phyloP scores from a whole-genome alignment of 2,888 invertebrate genomes.

The Apotomis capreana region DNA sequence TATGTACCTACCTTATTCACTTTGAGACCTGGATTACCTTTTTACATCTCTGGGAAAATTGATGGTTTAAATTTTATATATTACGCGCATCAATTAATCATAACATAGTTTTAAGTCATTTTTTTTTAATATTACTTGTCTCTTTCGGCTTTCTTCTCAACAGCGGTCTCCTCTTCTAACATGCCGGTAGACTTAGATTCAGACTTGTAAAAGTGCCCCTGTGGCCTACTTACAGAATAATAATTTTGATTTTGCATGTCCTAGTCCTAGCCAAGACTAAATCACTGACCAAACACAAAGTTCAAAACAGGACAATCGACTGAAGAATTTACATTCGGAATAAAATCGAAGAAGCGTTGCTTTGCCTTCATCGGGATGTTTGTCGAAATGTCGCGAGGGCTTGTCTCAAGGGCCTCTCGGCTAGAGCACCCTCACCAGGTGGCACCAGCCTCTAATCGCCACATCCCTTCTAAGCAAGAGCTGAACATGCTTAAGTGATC shows the following conservation, averaged over 20 bases:
- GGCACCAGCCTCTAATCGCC: slow-evolving; percentile 75
- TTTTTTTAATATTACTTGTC: too few relatives aligned
- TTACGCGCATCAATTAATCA: too few relatives aligned
- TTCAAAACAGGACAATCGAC: neutral
- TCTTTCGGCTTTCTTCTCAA: too few relatives aligned
- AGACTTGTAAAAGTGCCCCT: neutral
- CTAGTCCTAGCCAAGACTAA: neutral
- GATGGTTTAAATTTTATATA: too few relatives aligned
- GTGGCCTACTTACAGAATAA: too few relatives aligned
- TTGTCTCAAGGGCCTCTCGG: slow-evolving; percentile 72
- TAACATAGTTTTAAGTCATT: too few relatives aligned
- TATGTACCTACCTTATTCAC: too few relatives aligned
- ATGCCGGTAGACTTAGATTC: neutral
- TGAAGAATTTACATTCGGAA: neutral
- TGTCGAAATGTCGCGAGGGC: slow-evolving; percentile 66
- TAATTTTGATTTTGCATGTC: neutral
- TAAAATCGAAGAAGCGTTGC: slow-evolving; percentile 36
- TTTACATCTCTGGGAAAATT: too few relatives aligned
- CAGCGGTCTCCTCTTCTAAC: neutral
- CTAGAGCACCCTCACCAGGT: slow-evolving; percentile 66
- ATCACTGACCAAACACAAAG: neutral
- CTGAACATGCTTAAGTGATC: slow-evolving; percentile 51
- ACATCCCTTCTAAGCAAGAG: slow-evolving; percentile 55
- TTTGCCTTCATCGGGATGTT: slow-evolving; percentile 69
- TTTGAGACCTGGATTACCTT: too few relatives aligned